phyloP scores from a whole-genome alignment of 2,797 vertebrate genomes.

The Girardinus metallicus region DNA sequence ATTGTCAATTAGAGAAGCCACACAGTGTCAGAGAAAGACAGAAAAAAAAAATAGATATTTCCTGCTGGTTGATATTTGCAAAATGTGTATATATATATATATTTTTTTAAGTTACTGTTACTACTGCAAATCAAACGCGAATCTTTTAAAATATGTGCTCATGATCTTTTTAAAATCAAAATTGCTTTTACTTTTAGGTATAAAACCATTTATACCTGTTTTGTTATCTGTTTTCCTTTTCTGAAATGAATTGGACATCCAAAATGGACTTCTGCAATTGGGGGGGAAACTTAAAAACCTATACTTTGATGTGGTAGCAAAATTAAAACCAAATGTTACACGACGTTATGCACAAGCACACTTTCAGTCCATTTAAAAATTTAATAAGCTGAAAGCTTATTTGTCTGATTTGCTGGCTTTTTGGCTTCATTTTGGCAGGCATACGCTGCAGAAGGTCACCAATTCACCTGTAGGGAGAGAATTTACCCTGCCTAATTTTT shows the following conservation, averaged over 20 bases:
- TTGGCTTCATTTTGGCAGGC: slow-evolving; percentile 48
- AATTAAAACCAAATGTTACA: slow-evolving; percentile 21
- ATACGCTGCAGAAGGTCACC: slow-evolving; percentile 58
- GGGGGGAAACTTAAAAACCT: neutral
- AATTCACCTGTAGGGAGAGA: slow-evolving; percentile 57
- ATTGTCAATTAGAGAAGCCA: slow-evolving; percentile 49
- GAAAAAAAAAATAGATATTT: neutral
- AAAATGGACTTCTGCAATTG: too few relatives aligned
- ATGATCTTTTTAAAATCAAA: neutral
- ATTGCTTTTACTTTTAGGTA: neutral
- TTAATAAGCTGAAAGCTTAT: slow-evolving; percentile 41
- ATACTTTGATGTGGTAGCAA: neutral
- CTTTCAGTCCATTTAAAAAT: slow-evolving; percentile 16
- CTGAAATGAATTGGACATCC: slow-evolving; percentile 6
- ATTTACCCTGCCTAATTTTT: slow-evolving; percentile 62
- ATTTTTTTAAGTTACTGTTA: neutral
- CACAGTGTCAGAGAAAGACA: slow-evolving; percentile 16
- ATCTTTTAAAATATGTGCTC: neutral
- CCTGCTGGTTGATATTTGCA: slow-evolving; percentile 24
- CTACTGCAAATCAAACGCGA: slow-evolving; percentile 1
- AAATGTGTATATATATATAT: slow-evolving; percentile 11
- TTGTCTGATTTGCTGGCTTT: slow-evolving; percentile 43
- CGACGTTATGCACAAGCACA: neutral
- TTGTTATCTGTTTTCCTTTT: slow-evolving; percentile 45
- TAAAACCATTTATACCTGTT: neutral